Evolutionary conservation across 1,140 invertebrate species (phyloP).

Genomic region (Trissolcus basalis): DNA sequence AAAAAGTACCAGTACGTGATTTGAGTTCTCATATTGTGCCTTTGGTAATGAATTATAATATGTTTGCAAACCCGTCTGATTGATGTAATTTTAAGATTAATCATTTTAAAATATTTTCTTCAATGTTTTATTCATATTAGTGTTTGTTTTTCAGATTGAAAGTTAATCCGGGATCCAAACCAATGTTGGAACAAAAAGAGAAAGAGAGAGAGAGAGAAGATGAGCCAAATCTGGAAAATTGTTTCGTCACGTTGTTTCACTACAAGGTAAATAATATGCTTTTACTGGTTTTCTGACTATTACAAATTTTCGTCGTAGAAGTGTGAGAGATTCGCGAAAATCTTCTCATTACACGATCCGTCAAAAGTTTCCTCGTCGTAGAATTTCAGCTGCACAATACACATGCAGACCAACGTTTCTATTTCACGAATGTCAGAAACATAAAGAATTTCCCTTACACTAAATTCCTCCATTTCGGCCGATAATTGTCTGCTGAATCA

Average conservation of each 20-base stretch:
- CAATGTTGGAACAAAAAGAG: too few species aligned
- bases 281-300: conserved; percentile 44
- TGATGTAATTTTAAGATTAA: too few species aligned
- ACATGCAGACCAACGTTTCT: conserved; percentile 26
- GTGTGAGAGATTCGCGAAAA: conserved; percentile 34
- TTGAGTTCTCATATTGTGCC: too few species aligned
- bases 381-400: conserved; percentile 22
- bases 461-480: conserved; percentile 16
- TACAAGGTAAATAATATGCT: conserved; percentile 55
- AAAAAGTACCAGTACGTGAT: conserved; percentile 12
- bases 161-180: too few species aligned
- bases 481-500: conserved; percentile 29
- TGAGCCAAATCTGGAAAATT: neutral
- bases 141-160: too few species aligned
- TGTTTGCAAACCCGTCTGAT: too few species aligned
- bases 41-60: too few species aligned
- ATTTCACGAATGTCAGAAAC: conserved; percentile 41
- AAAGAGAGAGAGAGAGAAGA: too few species aligned
- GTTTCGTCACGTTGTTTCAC: neutral
- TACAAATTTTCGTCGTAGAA: conserved; percentile 48
- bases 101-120: too few species aligned
- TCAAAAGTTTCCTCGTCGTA: conserved; percentile 42
- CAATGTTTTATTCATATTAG: too few species aligned
- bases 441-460: neutral
- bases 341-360: conserved; percentile 54